phyloP scores from a whole-genome alignment of 2,113 vertebrate genomes.

The Clarias macrocephalus region DNA sequence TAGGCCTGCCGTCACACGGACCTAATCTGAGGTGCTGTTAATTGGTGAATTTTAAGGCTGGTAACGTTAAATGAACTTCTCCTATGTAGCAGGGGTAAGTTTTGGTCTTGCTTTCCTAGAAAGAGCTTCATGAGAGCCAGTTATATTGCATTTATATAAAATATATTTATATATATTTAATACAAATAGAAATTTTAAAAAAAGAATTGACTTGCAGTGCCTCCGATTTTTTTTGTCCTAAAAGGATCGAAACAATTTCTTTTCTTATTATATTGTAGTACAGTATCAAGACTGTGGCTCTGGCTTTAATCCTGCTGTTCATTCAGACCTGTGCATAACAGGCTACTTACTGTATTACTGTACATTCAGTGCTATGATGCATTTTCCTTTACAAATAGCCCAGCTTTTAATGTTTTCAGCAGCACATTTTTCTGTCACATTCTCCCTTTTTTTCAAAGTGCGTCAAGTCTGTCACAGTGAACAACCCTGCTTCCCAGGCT shows the following conservation, averaged over 20 bases:
- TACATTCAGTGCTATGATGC: not conserved
- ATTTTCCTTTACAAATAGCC: not conserved
- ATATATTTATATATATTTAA: too few relatives aligned
- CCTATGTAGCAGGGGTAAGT: too few relatives aligned
- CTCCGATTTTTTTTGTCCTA: not conserved
- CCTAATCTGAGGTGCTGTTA: too few relatives aligned
- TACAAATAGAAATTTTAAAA: too few relatives aligned
- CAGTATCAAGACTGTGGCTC: not conserved
- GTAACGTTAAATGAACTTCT: too few relatives aligned
- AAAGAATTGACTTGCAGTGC: not conserved
- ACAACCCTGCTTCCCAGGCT: not conserved
- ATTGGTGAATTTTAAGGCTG: too few relatives aligned
- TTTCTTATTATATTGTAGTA: not conserved
- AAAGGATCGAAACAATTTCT: not conserved
- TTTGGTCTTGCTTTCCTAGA: too few relatives aligned
- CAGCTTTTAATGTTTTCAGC: not conserved
- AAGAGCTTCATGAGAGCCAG: too few relatives aligned
- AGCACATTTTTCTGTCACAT: not conserved
- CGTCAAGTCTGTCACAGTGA: not conserved
- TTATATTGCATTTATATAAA: too few relatives aligned
- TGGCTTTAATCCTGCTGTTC: not conserved
- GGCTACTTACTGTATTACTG: not conserved
- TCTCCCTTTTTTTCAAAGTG: not conserved
- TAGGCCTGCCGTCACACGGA: too few relatives aligned
- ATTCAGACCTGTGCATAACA: not conserved